Evolutionary conservation across 2,888 invertebrate species (phyloP).

Genomic region (Heteropelma amictum): DNA sequence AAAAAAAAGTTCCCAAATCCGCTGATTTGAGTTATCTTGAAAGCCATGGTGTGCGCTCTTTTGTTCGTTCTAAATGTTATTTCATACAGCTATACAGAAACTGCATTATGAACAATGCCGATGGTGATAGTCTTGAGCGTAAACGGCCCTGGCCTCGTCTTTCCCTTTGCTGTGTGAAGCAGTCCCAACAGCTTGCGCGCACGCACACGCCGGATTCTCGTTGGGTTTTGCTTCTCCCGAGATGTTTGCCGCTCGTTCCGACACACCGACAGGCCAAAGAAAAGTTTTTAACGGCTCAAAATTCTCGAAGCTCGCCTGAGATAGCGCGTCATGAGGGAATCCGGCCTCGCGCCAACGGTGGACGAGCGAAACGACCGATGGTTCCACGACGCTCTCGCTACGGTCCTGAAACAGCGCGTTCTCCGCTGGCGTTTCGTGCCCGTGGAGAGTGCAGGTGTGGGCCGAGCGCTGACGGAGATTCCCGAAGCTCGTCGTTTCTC

Average conservation of each 20-base stretch:
- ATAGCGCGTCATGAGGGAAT: conserved; percentile 8
- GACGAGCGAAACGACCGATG: not conserved
- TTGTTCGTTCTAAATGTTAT: too few species aligned
- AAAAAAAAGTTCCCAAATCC: too few species aligned
- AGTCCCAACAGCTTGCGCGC: conserved; percentile 13
- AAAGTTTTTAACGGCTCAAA: conserved; percentile 16
- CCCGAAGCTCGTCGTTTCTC: conserved; percentile 58
- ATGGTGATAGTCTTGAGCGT: conserved; percentile 25
- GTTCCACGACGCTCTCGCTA: not conserved
- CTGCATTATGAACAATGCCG: conserved; percentile 4
- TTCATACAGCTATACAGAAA: not conserved
- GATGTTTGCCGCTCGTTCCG: conserved; percentile 33
- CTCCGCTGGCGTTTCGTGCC: conserved; percentile 68
- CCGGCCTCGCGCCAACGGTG: conserved; percentile 4
- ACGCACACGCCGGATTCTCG: not conserved
- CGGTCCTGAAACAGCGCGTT: conserved; percentile 44
- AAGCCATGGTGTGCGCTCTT: too few species aligned
- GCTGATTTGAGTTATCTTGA: too few species aligned
- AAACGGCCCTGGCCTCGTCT: conserved; percentile 59
- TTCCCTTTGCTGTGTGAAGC: conserved; percentile 42
- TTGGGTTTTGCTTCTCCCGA: not conserved
- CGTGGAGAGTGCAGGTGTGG: conserved; percentile 81
- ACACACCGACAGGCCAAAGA: not conserved
- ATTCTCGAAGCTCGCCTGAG: conserved; percentile 21
- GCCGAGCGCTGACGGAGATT: conserved; percentile 76